Evolutionary conservation across 1,140 invertebrate species (phyloP).

Genomic region (Penaeus vannamei): DNA sequence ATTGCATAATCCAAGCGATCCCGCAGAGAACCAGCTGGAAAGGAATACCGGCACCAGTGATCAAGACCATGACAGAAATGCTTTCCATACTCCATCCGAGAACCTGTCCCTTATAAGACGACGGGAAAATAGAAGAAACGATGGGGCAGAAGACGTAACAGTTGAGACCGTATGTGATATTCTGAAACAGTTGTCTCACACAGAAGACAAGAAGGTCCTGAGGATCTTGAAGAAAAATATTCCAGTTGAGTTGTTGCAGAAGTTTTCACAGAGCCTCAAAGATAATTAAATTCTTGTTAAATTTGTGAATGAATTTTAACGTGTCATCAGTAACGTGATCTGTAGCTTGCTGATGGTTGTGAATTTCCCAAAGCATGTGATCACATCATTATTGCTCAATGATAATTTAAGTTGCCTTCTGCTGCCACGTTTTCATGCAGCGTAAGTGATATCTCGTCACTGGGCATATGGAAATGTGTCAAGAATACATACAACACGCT

Average conservation of each 20-base stretch:
- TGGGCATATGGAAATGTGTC: too few species aligned
- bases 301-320: not conserved
- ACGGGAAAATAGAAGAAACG: too few species aligned
- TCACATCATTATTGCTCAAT: too few species aligned
- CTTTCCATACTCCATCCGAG: too few species aligned
- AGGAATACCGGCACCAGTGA: too few species aligned
- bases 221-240: conserved; percentile 23
- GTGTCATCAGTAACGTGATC: not conserved
- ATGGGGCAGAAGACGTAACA: not conserved
- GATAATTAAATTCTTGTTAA: not conserved
- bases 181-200: conserved; percentile 17
- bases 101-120: too few species aligned
- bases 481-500: too few species aligned
- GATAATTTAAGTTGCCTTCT: too few species aligned
- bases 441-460: too few species aligned
- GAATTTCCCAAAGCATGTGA: not conserved
- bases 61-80: too few species aligned
- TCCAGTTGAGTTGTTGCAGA: conserved; percentile 10
- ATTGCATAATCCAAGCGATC: not conserved
- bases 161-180: conserved; percentile 17
- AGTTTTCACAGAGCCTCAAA: not conserved
- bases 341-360: not conserved
- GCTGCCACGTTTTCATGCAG: too few species aligned
- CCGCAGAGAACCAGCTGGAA: not conserved
- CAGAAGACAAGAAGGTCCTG: not conserved